Conservation (phyloP, 2,888 invertebrate species). For the Parochlus steinenii region DNA sequence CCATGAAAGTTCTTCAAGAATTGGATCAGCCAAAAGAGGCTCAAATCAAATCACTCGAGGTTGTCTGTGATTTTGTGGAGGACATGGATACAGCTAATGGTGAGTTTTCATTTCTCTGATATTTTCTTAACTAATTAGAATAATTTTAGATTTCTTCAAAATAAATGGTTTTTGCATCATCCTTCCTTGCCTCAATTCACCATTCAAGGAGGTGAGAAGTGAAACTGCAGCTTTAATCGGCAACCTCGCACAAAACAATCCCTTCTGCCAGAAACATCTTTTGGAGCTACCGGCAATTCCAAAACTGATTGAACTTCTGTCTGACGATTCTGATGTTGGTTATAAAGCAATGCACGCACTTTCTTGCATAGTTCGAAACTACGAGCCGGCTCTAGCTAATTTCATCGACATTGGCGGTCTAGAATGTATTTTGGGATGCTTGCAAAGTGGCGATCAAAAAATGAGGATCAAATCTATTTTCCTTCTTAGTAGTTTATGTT, state of each 20-base stretch:
- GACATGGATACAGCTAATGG: conserved; percentile 68
- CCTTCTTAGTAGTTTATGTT: conserved; percentile 43
- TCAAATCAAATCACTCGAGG: conserved; percentile 46
- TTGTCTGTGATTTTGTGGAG: conserved; percentile 49
- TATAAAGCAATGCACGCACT: conserved; percentile 61
- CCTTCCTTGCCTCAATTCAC: conserved; percentile 44
- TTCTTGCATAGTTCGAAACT: conserved; percentile 57
- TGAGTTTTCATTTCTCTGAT: conserved; percentile 22
- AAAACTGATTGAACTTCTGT: conserved; percentile 39
- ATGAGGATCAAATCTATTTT: conserved; percentile 57
- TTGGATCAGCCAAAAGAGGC: conserved; percentile 34
- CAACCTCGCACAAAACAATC: conserved; percentile 72
- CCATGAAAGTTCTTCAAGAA: conserved; percentile 40
- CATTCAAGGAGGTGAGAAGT: conserved; percentile 42
- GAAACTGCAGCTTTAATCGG: conserved; percentile 53
- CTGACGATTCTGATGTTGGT: conserved; percentile 39
- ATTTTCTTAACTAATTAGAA: no score
- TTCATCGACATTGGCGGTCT: conserved; percentile 51
- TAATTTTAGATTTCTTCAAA: conserved; percentile 60
- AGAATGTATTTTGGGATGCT: conserved; percentile 39
- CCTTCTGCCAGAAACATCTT: conserved; percentile 58
- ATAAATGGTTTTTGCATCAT: conserved; percentile 67
- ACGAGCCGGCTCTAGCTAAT: conserved; percentile 38
- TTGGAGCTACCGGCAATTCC: conserved; percentile 47
- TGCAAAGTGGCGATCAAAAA: conserved; percentile 37